A percentile compares a stretch with the other conserved stretches of the same genome.
Conservation (phyloP, 1,140 invertebrate species). For the Araneus ventricosus region DNA sequence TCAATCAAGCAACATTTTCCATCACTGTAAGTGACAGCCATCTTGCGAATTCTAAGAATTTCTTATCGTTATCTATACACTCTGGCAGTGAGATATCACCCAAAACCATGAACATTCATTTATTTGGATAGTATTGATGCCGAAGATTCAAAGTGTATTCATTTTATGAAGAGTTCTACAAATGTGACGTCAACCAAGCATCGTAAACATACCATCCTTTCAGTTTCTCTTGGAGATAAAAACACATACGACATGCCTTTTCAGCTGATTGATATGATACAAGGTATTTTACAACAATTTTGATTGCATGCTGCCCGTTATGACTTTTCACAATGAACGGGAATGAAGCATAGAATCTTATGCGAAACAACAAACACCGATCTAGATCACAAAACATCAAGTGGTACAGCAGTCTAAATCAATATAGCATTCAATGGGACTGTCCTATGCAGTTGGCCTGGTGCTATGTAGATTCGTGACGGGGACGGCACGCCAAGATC, state of each 20-base stretch:
- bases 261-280: conserved; percentile 32
- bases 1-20: neutral
- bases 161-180: neutral
- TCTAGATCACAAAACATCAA: conserved; percentile 45
- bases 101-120: neutral
- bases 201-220: neutral
- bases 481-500: conserved; percentile 57
- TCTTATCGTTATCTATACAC: neutral
- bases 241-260: neutral
- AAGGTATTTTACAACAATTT: conserved; percentile 56
- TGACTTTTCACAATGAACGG: conserved; percentile 45
- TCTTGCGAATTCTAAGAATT: neutral
- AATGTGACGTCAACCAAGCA: neutral
- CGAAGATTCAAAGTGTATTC: neutral
- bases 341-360: conserved; percentile 44
- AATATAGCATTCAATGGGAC: conserved; percentile 68
- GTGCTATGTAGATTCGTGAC: conserved; percentile 65
- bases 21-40: neutral
- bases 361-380: conserved; percentile 38
- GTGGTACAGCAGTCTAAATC: conserved; percentile 26
- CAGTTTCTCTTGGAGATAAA: conserved; percentile 15
- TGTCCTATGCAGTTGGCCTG: conserved; percentile 71
- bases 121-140: neutral
- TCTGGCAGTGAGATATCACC: neutral
- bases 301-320: conserved; percentile 64